phyloP scores from a whole-genome alignment of 2,888 invertebrate genomes.

The Dynastes grantii region DNA sequence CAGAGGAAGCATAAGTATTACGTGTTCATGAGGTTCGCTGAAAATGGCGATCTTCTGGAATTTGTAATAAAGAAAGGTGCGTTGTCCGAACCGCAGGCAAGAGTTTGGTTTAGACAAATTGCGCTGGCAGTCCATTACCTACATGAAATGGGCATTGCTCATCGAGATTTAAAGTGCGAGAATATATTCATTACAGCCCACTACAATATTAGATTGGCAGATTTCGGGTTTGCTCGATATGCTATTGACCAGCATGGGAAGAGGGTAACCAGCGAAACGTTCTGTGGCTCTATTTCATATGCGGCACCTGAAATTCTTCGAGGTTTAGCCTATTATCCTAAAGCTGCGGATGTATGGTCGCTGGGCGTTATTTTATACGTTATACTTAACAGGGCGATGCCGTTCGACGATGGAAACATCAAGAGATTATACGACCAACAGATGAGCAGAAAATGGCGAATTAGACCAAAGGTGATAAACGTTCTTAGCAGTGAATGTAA shows the following conservation, averaged over 20 bases:
- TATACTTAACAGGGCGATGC: slow-evolving; percentile 87
- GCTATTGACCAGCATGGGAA: slow-evolving; percentile 67
- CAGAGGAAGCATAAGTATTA: slow-evolving; percentile 81
- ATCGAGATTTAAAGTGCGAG: slow-evolving; percentile 89
- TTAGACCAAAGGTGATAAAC: slow-evolving; percentile 77
- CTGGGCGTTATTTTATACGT: slow-evolving; percentile 86
- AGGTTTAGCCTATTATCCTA: slow-evolving; percentile 82
- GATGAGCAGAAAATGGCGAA: slow-evolving; percentile 79
- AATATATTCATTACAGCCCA: slow-evolving; percentile 82
- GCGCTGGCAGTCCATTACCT: slow-evolving; percentile 80
- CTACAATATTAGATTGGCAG: slow-evolving; percentile 85
- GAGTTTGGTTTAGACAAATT: slow-evolving; percentile 83
- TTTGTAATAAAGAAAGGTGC: slow-evolving; percentile 80
- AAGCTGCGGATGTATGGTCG: slow-evolving; percentile 86
- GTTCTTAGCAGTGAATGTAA: slow-evolving; percentile 75
- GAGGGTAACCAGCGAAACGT: slow-evolving; percentile 80
- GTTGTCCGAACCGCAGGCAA: slow-evolving; percentile 78
- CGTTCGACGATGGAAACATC: slow-evolving; percentile 85
- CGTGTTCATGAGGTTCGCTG: slow-evolving; percentile 84
- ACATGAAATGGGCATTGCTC: slow-evolving; percentile 82
- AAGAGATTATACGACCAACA: slow-evolving; percentile 80
- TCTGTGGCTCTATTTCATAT: slow-evolving; percentile 90
- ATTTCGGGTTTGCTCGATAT: slow-evolving; percentile 86
- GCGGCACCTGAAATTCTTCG: slow-evolving; percentile 89
- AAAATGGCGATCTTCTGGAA: slow-evolving; percentile 86